Base-by-base conservation (phyloP, 2,888 invertebrate species). In the Protonemura montana region DNA sequence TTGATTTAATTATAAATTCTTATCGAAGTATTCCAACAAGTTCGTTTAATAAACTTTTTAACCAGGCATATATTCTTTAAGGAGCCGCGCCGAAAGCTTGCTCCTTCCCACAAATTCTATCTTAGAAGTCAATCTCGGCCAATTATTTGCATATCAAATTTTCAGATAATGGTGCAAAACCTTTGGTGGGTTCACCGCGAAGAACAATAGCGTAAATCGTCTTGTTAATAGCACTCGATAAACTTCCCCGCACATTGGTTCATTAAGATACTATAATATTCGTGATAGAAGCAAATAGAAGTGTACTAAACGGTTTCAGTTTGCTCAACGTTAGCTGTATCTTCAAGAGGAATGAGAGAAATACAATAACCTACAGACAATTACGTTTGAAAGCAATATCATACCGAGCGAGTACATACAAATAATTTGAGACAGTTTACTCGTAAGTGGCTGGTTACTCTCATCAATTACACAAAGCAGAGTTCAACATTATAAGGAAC, bases 1-100 rank as follows among this genome's bases (percentile, higher is more conserved):
- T 78, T 78, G 78, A 78, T 78, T 78, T 78, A 78, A 78, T 78
- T 78, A 78, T 26, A 78, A 13, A 78, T 78, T 78, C 78, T 78
- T 26, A 78, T 78, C 28, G 78, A 78, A 78, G 28, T 6, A 78
- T 27, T 27, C 78, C 78, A 78, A 26, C 27, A 78, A 78, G 26
- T 78, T 27, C 26, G 28, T 78, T 78, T 26, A 28, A 78, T 27
- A 26, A 28, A 78, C 27, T 78, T 78, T 78, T 78, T 28, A 78
- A 5, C 27, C 78, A 78, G 78, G 59, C 59, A 59, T 59, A 59
- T 59, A 59, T 59, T 59, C 59, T 59, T 59, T 21, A 59, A 59
- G 16, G 59, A 21, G 21, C n/a, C n/a, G 59, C 2, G 59, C 13
- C 59, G 59, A 21, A 21, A 59, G 59, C 59, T 13, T 21, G 6